These are phyloP conservation scores for Xanthia icteritia DNA, from an alignment of 2,888 invertebrate genomes.

Conservation along the genomic window DNA sequence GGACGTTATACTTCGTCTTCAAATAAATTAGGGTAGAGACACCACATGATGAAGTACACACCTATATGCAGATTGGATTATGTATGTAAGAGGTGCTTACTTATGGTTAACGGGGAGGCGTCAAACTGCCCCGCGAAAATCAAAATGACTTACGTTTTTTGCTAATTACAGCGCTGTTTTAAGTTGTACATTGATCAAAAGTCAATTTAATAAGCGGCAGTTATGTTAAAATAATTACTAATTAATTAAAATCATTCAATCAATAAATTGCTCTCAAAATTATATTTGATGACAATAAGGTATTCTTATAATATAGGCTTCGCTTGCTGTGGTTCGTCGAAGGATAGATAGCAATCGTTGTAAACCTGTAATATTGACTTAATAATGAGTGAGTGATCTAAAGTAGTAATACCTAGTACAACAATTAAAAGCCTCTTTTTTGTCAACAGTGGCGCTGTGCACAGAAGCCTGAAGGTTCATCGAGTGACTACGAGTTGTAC, in stretches of 20 bases:
- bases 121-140: neutral
- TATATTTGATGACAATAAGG: neutral
- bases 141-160: neutral
- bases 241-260: neutral
- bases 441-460: conserved; percentile 84
- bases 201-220: too few species aligned
- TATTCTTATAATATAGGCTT: neutral
- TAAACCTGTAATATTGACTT: neutral
- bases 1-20: too few species aligned
- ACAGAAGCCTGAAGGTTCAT: conserved; percentile 85
- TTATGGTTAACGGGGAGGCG: neutral
- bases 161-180: neutral
- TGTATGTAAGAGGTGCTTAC: neutral
- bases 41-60: too few species aligned
- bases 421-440: conserved; percentile 5
- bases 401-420: neutral
- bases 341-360: neutral
- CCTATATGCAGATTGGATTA: neutral
- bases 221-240: neutral
- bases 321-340: neutral
- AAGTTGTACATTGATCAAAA: neutral
- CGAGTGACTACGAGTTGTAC: conserved; percentile 88
- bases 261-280: neutral
- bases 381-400: neutral
- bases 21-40: neutral